These are phyloP conservation scores for Tenthredo notha DNA, from an alignment of 2,888 invertebrate species.

Conservation along the genomic window DNA sequence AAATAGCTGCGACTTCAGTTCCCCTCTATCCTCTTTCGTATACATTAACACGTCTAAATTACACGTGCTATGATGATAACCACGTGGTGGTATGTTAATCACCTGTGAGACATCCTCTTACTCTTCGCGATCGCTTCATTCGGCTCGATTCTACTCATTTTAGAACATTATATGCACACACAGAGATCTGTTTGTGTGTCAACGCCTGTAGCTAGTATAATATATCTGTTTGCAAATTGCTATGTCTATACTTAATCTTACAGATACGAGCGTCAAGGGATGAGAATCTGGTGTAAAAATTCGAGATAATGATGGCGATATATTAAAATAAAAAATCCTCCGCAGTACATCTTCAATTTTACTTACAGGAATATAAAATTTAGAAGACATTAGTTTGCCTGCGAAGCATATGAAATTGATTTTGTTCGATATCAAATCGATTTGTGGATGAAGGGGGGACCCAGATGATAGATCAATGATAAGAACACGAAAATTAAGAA, in stretches of 20 bases:
- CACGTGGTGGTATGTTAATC: slow-evolving; percentile 33
- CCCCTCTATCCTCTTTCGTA: background rate
- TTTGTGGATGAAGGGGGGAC: background rate
- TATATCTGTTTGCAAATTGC: background rate
- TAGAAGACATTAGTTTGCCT: background rate
- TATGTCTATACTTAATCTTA: background rate
- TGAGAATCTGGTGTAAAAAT: background rate
- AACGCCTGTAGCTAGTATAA: background rate
- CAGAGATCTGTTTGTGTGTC: background rate
- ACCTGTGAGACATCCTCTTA: background rate
- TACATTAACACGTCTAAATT: slow-evolving; percentile 31
- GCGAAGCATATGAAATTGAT: background rate
- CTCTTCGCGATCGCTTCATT: slow-evolving; percentile 20
- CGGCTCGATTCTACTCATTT: slow-evolving; percentile 9
- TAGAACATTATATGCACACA: background rate
- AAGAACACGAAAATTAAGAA: background rate
- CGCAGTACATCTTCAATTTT: background rate
- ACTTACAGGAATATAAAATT: background rate
- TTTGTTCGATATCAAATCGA: background rate
- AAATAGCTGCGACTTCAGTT: background rate
- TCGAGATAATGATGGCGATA: background rate
- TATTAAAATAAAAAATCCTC: background rate
- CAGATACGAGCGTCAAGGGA: background rate
- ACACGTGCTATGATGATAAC: slow-evolving; percentile 18
- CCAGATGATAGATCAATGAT: background rate